Evolutionary conservation across 2,113 vertebrate species (phyloP), one percentile per base, ranked within the genome.

Genomic region (Caloenas nicobarica): DNA sequence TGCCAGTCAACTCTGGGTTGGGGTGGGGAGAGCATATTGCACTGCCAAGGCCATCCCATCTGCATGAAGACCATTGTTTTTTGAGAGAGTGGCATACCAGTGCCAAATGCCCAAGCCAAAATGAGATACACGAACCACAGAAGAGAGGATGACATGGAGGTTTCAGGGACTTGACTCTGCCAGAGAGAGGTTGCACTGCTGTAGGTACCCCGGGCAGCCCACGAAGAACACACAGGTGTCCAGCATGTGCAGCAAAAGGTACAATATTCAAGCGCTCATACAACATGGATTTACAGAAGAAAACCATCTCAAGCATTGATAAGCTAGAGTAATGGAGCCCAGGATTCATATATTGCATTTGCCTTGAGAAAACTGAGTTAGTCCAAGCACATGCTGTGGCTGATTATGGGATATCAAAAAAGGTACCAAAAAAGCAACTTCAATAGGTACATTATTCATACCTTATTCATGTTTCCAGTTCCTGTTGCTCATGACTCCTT

Each of bases 1-100:
- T 95, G 95, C 70, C 95, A 97, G 86, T 97, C 97, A 96, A 62
- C 74, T 77, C 68, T 46, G 74, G 38, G 40, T 18, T 88, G 81
- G 89, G 95, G 84, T 93, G 79, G 61, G 24, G 86, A 94, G 70
- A 64, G 46, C 6, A 42, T 9, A 29, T 6, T 84, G 64, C 31
- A 25, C 16, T 80, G 76, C 70, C 94, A 94, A 93, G 11, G 16
- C 73, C 72, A 87, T 90, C 13, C 82, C 78, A 92, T 96, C 61
- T 84, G 84, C 51, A 84, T 10, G 76, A 82, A 36, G 62, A 79
- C 33, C n/a, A 62, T 54, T 93, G 78, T 87, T 80, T 97, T 91
- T 89, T 78, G 77, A 89, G 72, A 92, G 90, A 76, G 33, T 33
- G 46, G 56, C 48, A 28, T n/a, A 31, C 29, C 42, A 57, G 54